Conservation (phyloP, 2,888 invertebrate genomes). For the Watsonalla binaria region DNA sequence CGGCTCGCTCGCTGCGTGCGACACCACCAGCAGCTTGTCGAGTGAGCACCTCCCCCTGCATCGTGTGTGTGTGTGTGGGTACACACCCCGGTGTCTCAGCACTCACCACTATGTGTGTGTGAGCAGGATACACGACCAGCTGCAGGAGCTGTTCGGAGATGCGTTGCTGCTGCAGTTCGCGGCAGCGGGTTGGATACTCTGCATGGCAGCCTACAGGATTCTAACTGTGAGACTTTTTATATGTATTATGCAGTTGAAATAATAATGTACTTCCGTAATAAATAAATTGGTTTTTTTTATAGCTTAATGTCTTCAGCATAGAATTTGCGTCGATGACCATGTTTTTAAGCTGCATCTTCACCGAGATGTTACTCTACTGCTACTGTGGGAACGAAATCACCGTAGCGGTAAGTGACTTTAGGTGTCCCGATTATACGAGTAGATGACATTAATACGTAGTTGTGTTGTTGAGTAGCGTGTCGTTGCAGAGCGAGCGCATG, state of each 20-base stretch:
- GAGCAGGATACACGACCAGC: constrained; percentile 33
- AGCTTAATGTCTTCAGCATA: constrained; percentile 52
- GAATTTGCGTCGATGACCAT: constrained; percentile 74
- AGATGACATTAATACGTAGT: too few species aligned
- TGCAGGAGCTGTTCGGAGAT: constrained; percentile 54
- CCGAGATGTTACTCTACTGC: constrained; percentile 77
- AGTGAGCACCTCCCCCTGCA: too few species aligned
- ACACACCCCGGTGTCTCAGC: too few species aligned
- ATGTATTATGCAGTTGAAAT: too few species aligned
- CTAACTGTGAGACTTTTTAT: constrained; percentile 45
- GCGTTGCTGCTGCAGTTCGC: constrained; percentile 62
- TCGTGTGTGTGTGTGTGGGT: too few species aligned
- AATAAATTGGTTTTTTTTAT: constrained; percentile 7
- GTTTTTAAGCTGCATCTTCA: constrained; percentile 74
- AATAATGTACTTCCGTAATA: too few species aligned
- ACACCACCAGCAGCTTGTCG: too few species aligned
- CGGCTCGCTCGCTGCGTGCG: too few species aligned
- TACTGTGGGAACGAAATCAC: constrained; percentile 79
- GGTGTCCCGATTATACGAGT: too few species aligned
- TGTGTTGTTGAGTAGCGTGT: too few species aligned
- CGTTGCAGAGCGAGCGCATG: constrained; percentile 59
- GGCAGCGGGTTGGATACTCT: constrained; percentile 67
- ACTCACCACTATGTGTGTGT: not conserved
- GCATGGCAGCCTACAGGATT: constrained; percentile 67
- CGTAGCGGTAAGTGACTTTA: constrained; percentile 52